A percentile compares a stretch with the other conserved stretches of the same genome.
These are phyloP conservation scores for Martes martes DNA, from an alignment of 2,113 vertebrate species.

Conservation along the genomic window DNA sequence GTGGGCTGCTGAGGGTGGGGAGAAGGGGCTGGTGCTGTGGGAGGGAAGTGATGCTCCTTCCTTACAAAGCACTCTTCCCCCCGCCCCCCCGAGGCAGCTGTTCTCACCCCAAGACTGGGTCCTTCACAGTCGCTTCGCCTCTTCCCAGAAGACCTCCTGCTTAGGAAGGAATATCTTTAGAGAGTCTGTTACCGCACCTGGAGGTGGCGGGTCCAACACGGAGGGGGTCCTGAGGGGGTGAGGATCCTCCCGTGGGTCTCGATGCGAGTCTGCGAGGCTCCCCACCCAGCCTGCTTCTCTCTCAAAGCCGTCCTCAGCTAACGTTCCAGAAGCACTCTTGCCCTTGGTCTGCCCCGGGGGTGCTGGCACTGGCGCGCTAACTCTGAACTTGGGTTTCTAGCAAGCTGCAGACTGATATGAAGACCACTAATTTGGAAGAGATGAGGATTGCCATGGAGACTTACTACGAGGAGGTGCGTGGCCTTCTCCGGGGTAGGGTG, in stretches of 20 bases:
- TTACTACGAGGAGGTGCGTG: conserved; percentile 91
- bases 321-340: neutral
- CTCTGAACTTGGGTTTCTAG: conserved; percentile 76
- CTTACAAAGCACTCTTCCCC: neutral
- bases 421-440: conserved; percentile 90
- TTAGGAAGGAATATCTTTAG: neutral
- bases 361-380: neutral
- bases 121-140: too few relatives aligned
- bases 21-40: neutral
- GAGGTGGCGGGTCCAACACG: neutral
- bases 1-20: neutral
- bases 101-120: neutral
- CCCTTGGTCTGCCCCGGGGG: neutral
- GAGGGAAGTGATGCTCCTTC: neutral
- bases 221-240: neutral
- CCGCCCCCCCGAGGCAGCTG: neutral
- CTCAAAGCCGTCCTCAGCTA: neutral
- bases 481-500: neutral
- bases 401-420: conserved; percentile 90
- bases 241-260: neutral
- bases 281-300: neutral
- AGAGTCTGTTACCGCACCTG: neutral
- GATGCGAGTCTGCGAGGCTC: neutral
- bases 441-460: conserved; percentile 90
- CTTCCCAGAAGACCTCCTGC: neutral